Conservation (phyloP, 1,140 invertebrate species). For the Drosophila nigrodunni region DNA sequence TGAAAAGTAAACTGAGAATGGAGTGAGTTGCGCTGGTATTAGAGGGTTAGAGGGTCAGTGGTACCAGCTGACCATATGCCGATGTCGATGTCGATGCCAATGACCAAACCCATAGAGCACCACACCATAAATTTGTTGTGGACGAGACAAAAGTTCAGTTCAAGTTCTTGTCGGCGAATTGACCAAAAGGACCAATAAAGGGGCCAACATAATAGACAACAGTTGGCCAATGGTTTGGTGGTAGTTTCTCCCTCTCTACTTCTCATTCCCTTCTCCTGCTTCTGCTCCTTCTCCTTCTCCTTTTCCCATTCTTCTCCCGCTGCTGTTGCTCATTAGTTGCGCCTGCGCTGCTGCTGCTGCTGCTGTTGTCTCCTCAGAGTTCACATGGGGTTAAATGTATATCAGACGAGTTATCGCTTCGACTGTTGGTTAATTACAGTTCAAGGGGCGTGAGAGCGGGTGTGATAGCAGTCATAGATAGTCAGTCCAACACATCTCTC, state of each 20-base stretch:
- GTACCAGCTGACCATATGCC: slow-evolving; percentile 49
- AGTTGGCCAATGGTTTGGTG: slow-evolving; percentile 58
- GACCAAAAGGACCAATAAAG: slow-evolving; percentile 64
- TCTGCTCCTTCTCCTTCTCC: not conserved
- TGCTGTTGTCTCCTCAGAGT: slow-evolving; percentile 44
- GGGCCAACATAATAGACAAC: slow-evolving; percentile 59
- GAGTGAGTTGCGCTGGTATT: not conserved
- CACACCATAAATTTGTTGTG: slow-evolving; percentile 61
- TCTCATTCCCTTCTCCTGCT: not conserved
- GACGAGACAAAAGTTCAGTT: slow-evolving; percentile 33
- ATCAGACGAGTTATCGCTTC: slow-evolving; percentile 43
- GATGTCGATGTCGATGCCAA: slow-evolving; percentile 2
- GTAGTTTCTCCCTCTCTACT: not conserved
- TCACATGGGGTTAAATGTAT: slow-evolving; percentile 74
- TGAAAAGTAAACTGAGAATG: not conserved
- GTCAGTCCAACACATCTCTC: slow-evolving; percentile 17
- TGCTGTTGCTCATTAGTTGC: slow-evolving; percentile 75
- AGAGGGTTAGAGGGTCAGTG: slow-evolving; percentile 34
- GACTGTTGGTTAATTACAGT: slow-evolving; percentile 69
- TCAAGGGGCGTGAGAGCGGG: slow-evolving; percentile 43
- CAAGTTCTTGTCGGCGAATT: slow-evolving; percentile 70
- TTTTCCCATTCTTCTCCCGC: not conserved
- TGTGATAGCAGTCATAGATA: slow-evolving; percentile 49
- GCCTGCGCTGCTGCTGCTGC: slow-evolving; percentile 59
- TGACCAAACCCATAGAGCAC: slow-evolving; percentile 50